Base-by-base conservation (phyloP, 2,113 vertebrate species). In the Nestor notabilis region DNA sequence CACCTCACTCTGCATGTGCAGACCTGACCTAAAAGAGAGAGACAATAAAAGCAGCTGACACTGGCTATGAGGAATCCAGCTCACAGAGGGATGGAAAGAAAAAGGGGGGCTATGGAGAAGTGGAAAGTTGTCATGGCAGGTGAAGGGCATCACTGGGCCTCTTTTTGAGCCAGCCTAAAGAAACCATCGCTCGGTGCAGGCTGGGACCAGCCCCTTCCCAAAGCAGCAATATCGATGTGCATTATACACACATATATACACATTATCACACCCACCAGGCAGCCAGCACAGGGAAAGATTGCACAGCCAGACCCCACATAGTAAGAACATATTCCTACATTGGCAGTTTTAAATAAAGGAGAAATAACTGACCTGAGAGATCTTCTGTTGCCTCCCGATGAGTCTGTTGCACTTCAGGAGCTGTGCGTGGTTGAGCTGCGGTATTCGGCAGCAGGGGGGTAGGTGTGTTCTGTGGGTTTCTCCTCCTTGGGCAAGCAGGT, bases 1-100 rank as follows among this genome's bases (percentile, higher is more conserved):
- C 79, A 55, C 0, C 55, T 2, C 37, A 0, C 19, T 37, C 37
- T 52, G 33, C 23, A 27, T 0, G 28, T 16, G 21, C 44, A n/a
- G 21, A 31, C 7, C 23, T 58, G 50, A 47, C 31, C 47, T 11
- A 47, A 80, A 52, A 23, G 41, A 2, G 1, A 15, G 0, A 17
- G 68, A 13, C 77, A 39, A 64, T 4, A 5, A 52, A 53, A 80
- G 31, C 56, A 58, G 68, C 20, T 10, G 50, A 10, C 23, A 1
- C 14, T 23, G 41, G 35, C 29, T 23, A 3, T 0, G 17, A 41
- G 35, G 11, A 37, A 46, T 14, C 3, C 37, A 28, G 35, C 63
- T n/a, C 2, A 3, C 8, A 5, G 19, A 6, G 13, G 37, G 50
- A 23, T 13, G 65, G 58, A 14, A 23, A 1, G 19, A 29, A 17